Percentiles rank a stretch among this genome's conserved stretches.
Evolutionary conservation across 2,888 invertebrate species (phyloP).

Genomic region (Exocentrus adspersus): DNA sequence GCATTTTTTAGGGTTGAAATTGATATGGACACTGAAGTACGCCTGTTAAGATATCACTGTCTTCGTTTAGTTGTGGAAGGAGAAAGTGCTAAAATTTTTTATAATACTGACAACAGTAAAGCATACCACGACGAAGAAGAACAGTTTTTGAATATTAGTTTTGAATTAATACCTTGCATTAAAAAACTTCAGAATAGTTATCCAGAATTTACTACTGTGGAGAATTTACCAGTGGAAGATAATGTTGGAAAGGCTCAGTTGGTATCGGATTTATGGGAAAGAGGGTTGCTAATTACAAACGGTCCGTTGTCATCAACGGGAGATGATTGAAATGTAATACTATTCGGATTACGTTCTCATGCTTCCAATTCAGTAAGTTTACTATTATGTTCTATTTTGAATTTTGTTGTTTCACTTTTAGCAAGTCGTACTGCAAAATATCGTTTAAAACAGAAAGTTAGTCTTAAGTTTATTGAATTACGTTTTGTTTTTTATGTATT

Average conservation of each 20-base stretch:
- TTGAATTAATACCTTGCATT: conserved; percentile 74
- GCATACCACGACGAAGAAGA: conserved; percentile 86
- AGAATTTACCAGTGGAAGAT: conserved; percentile 74
- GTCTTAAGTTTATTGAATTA: too few species aligned
- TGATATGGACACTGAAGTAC: conserved; percentile 69
- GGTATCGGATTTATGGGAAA: conserved; percentile 83
- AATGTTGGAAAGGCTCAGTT: conserved; percentile 75
- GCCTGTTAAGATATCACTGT: conserved; percentile 68
- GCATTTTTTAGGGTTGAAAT: conserved; percentile 68
- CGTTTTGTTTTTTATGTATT: too few species aligned
- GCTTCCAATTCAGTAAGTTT: too few species aligned
- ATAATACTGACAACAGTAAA: conserved; percentile 84
- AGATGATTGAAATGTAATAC: conserved; percentile 32
- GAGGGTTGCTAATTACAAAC: conserved; percentile 80
- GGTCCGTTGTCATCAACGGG: conserved; percentile 52
- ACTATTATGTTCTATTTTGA: too few species aligned
- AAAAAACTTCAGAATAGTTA: conserved; percentile 77
- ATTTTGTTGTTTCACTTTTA: too few species aligned
- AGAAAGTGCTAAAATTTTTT: conserved; percentile 75
- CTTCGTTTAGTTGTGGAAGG: conserved; percentile 73
- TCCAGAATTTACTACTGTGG: conserved; percentile 80
- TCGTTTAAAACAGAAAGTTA: too few species aligned
- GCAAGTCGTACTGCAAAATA: too few species aligned
- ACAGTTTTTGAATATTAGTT: conserved; percentile 79
- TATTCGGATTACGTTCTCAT: too few species aligned